Evolutionary conservation across 53 echinoderm and acorn worm genomes (phyloP).

Genomic region (Echinometra lucunter): DNA sequence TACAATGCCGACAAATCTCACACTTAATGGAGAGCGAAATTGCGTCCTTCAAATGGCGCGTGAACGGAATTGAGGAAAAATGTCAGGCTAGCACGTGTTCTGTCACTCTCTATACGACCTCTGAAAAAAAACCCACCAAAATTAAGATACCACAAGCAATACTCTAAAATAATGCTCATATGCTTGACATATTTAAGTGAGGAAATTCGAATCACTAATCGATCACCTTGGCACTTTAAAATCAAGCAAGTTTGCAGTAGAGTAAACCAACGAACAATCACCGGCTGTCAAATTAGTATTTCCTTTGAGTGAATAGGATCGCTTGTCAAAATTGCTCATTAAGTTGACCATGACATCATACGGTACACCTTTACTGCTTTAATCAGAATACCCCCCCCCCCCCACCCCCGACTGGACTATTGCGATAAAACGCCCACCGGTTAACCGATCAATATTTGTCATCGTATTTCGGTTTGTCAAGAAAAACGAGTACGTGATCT

Average conservation of each 20-base stretch:
- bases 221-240: neutral
- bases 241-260: neutral
- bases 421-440: neutral
- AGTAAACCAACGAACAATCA: neutral
- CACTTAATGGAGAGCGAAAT: too few species aligned
- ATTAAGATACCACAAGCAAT: neutral
- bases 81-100: neutral
- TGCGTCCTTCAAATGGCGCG: neutral
- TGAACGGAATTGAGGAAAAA: neutral
- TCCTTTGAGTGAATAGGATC: neutral
- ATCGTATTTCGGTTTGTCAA: neutral
- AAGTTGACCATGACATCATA: conserved; percentile 25
- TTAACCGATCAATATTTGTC: neutral
- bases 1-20: too few species aligned
- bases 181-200: neutral
- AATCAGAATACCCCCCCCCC: too few species aligned
- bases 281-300: conserved; percentile 14
- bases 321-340: neutral
- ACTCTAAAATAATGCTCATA: neutral
- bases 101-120: neutral
- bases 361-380: neutral
- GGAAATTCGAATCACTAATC: conserved; percentile 5
- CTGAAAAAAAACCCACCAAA: neutral
- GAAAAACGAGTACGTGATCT: neutral
- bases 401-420: neutral